phyloP scores from a whole-genome alignment of 2,113 vertebrate genomes.

The Vombatus ursinus region DNA sequence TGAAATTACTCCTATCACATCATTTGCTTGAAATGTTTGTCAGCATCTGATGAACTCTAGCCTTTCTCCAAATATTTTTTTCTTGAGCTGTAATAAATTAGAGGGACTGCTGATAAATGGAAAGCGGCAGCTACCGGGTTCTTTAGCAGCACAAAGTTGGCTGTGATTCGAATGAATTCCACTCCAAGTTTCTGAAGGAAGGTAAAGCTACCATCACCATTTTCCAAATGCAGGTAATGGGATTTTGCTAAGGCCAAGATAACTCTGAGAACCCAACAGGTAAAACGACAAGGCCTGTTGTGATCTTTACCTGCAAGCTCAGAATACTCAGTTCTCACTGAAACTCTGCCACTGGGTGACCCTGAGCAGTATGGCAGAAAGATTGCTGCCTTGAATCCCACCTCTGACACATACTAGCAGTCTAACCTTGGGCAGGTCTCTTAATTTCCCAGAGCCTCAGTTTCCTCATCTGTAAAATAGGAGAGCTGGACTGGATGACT shows the following conservation, averaged over 20 bases:
- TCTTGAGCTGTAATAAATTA: constrained; percentile 13
- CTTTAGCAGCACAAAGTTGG: constrained; percentile 13
- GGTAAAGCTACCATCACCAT: not conserved
- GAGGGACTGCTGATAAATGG: constrained; percentile 4
- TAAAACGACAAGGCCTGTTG: not conserved
- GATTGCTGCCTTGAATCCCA: not conserved
- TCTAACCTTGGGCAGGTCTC: not conserved
- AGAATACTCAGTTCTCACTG: not conserved
- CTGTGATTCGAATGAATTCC: constrained; percentile 12
- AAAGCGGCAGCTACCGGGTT: constrained; percentile 17
- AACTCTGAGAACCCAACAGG: not conserved
- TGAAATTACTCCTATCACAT: constrained; percentile 1
- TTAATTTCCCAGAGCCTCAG: not conserved
- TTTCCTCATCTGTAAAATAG: not conserved
- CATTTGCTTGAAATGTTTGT: constrained; percentile 32
- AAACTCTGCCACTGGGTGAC: not conserved
- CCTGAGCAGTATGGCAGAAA: not conserved
- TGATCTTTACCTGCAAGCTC: not conserved
- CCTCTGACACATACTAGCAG: not conserved
- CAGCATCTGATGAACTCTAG: constrained; percentile 21
- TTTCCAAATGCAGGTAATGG: constrained; percentile 36
- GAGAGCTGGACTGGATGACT: not conserved
- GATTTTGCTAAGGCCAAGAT: constrained; percentile 54
- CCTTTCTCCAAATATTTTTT: constrained; percentile 36
- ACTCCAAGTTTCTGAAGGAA: constrained; percentile 28